phyloP scores from a whole-genome alignment of 2,797 vertebrate species.

The Periophthalmus magnuspinnatus region DNA sequence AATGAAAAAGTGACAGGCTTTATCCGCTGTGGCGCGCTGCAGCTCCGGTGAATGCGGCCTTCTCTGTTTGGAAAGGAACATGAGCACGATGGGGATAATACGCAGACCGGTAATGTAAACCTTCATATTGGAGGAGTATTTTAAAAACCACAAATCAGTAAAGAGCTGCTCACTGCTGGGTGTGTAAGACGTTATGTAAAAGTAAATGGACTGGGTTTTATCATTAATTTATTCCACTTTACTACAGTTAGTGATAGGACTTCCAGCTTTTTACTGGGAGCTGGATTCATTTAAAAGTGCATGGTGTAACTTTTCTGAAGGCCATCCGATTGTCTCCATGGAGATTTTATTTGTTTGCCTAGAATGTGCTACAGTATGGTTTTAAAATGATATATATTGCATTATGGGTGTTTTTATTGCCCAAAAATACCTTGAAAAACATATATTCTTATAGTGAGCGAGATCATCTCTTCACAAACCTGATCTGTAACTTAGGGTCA shows the following conservation, averaged over 20 bases:
- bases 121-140: conserved; percentile 43
- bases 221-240: conserved; percentile 11
- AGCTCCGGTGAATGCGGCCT: conserved; percentile 42
- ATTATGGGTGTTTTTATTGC: too few relatives aligned
- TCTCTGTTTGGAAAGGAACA: conserved; percentile 39
- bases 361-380: too few relatives aligned
- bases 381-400: too few relatives aligned
- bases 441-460: too few relatives aligned
- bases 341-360: too few relatives aligned
- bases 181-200: conserved; percentile 29
- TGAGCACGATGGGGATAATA: conserved; percentile 33
- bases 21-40: conserved; percentile 56
- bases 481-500: too few relatives aligned
- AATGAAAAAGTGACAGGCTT: conserved; percentile 57
- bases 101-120: conserved; percentile 34
- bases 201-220: conserved; percentile 8
- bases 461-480: too few relatives aligned
- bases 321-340: too few relatives aligned
- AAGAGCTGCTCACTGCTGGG: conserved; percentile 22
- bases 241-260: background rate
- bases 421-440: too few relatives aligned
- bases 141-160: conserved; percentile 43
- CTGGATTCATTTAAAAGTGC: too few relatives aligned
- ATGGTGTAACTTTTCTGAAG: too few relatives aligned
- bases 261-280: background rate